Conservation (phyloP, 2,113 vertebrate species). For the Anhinga rufa region DNA sequence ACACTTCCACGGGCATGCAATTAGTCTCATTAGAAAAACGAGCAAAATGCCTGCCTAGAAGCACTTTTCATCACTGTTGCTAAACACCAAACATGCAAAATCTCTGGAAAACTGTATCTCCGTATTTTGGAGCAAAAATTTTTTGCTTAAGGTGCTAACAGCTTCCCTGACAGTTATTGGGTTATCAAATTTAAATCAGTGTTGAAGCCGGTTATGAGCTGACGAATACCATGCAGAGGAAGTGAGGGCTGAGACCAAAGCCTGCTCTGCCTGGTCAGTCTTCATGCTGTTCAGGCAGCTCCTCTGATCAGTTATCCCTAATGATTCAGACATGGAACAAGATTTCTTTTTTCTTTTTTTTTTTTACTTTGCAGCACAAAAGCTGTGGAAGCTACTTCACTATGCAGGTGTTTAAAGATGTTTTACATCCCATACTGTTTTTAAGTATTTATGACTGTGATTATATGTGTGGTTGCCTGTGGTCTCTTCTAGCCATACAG, state of each 20-base stretch:
- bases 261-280: background rate
- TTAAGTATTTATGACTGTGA: background rate
- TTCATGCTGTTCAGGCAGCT: background rate
- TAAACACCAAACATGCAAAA: accelerated
- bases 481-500: background rate
- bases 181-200: background rate
- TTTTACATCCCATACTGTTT: too few species aligned
- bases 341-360: background rate
- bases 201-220: background rate
- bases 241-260: background rate
- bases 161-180: background rate
- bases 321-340: background rate
- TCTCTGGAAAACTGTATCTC: background rate
- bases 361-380: background rate
- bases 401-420: background rate
- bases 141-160: background rate
- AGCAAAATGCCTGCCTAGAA: background rate
- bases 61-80: background rate
- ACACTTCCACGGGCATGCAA: background rate
- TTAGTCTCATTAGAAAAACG: too few species aligned
- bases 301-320: background rate
- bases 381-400: background rate
- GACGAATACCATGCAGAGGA: background rate
- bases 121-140: background rate
- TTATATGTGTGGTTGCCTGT: background rate